Percentiles rank a stretch among this genome's conserved stretches.
Evolutionary conservation across 2,888 invertebrate genomes (phyloP).

Genomic region (Acanthosepion pharaonis): DNA sequence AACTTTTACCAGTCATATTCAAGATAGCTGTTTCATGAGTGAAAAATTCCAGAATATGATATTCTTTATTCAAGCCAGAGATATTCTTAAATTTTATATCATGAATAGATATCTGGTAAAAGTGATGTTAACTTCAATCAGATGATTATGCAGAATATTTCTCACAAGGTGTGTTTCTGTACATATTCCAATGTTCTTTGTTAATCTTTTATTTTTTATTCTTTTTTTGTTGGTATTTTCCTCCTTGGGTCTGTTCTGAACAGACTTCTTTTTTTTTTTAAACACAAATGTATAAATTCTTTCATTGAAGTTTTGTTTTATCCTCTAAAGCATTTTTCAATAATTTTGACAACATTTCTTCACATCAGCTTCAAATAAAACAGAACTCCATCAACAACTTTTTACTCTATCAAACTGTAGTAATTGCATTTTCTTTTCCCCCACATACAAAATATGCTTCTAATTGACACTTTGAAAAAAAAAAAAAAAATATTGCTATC

Average conservation of each 20-base stretch:
- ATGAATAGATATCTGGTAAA: not conserved
- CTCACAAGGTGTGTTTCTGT: not conserved
- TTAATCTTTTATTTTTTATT: not conserved
- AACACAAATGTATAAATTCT: not conserved
- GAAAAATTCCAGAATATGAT: too few relatives aligned
- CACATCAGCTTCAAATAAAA: not conserved
- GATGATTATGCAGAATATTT: not conserved
- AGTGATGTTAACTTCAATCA: not conserved
- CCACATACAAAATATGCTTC: not conserved
- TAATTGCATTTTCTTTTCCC: not conserved
- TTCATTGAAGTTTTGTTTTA: not conserved
- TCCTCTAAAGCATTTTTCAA: not conserved
- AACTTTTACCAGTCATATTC: not conserved
- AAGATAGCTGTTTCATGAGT: not conserved
- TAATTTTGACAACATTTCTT: not conserved
- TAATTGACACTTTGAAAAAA: not conserved
- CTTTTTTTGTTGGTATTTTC: not conserved
- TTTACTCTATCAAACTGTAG: not conserved
- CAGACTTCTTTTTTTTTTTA: not conserved
- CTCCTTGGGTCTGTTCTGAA: not conserved
- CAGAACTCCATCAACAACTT: not conserved
- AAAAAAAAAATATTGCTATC: not conserved
- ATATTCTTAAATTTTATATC: too few relatives aligned
- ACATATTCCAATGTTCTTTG: not conserved
- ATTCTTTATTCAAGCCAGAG: too few relatives aligned